Base-by-base conservation (phyloP, 1,140 invertebrate genomes). In the Heliothis virescens region DNA sequence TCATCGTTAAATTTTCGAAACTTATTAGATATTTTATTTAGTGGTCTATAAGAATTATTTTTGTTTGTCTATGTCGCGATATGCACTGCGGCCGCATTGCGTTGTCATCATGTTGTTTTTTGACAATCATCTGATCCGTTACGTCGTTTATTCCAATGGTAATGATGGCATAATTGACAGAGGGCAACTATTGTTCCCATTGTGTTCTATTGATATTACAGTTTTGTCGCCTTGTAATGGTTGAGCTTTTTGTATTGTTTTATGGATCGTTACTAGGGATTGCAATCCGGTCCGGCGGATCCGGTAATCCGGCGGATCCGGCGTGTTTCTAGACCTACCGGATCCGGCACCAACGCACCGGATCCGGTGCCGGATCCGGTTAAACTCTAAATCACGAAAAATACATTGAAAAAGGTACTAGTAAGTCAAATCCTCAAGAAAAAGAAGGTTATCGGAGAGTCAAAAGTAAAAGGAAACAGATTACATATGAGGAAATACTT, bases 121-220 rank as follows among this genome's bases (percentile, higher is more conserved):
- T 92, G 82, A 91, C 84, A 88, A 88, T 87, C 90, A 88, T 90
- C 89, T 87, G 90, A 94, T 91, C 88, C 87, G 89, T 91, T 92
- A 90, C 87, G 86, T 90, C 89, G 88, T 94, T 94, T 94, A 94
- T 93, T 90, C 93, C 85, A 89, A 93, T 93, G 91, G 87, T 94
- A 94, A 94, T 94, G 92, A 94, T 93, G 90, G 92, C 87, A 93
- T 94, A 94, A 94, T 94, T 94, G 93, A 94, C 92, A 94, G 90
- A 92, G 90, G 88, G 87, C 92, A 92, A 91, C 93, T 92, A 94
- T 94, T 94, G 93, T 94, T 94, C 91, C 90, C 83, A 94, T 94
- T 93, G 92, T 94, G 85, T 92, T 91, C 87, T 92, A 89, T 91
- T 91, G 90, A 91, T 94, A 94, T 94, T 90, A 92, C 82, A 83